Conservation (phyloP, 2,888 invertebrate genomes). For the Dermolepida albohirtum region DNA sequence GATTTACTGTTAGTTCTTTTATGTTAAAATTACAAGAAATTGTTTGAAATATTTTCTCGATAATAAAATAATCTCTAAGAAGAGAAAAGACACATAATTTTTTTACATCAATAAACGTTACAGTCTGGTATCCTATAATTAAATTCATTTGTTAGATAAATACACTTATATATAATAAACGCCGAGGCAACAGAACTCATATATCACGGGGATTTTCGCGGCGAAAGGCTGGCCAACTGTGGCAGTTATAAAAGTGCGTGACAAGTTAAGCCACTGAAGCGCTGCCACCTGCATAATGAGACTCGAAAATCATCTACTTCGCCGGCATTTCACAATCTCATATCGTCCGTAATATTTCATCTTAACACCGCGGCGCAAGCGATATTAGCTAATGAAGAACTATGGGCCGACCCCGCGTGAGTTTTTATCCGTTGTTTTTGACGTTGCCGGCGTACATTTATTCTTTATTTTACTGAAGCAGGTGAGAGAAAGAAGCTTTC, state of each 20-base stretch:
- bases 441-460: slow-evolving; percentile 5
- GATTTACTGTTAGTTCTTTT: too few relatives aligned
- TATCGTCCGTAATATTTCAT: slow-evolving; percentile 42
- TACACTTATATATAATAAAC: slow-evolving; percentile 6
- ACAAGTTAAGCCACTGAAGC: slow-evolving; percentile 52
- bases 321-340: slow-evolving; percentile 45
- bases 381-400: slow-evolving; percentile 47
- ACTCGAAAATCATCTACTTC: slow-evolving; percentile 50
- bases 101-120: too few relatives aligned
- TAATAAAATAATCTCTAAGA: too few relatives aligned
- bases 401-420: slow-evolving; percentile 42
- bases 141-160: too few relatives aligned
- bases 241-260: slow-evolving; percentile 51
- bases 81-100: too few relatives aligned
- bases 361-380: slow-evolving; percentile 37
- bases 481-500: too few relatives aligned
- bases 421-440: slow-evolving; percentile 23
- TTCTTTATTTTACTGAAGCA: slow-evolving; percentile 36
- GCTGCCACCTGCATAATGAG: slow-evolving; percentile 52
- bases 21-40: too few relatives aligned
- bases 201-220: slow-evolving; percentile 43
- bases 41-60: too few relatives aligned
- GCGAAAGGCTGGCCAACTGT: slow-evolving; percentile 41
- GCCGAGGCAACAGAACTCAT: slow-evolving; percentile 40
- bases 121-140: too few relatives aligned